A percentile compares a stretch with the other conserved stretches of the same genome.
Evolutionary conservation across 2,797 vertebrate species (phyloP).

Genomic region (Triplophysa bombifrons): DNA sequence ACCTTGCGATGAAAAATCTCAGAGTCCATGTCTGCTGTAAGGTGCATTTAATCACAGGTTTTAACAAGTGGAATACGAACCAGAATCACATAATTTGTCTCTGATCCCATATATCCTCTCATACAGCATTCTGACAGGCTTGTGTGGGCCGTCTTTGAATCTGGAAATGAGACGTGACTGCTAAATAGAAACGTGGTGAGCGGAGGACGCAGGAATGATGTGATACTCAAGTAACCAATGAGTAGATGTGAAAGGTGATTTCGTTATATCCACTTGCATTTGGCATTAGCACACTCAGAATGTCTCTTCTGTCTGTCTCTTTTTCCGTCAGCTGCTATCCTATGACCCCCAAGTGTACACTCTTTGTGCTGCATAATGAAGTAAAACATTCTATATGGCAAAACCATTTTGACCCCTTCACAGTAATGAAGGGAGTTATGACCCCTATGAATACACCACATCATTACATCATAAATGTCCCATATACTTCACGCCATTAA

Average conservation of each 20-base stretch:
- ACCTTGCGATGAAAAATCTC: neutral
- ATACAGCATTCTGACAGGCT: constrained; percentile 8
- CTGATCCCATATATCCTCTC: constrained; percentile 17
- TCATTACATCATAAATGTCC: constrained; percentile 14
- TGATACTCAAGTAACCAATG: neutral
- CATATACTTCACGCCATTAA: constrained; percentile 20
- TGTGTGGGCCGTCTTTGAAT: neutral
- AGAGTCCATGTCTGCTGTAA: neutral
- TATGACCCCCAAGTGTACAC: neutral
- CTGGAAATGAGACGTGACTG: neutral
- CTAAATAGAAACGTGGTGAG: neutral
- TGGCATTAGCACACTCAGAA: constrained; percentile 10
- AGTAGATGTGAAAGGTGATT: constrained; percentile 17
- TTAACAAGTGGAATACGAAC: constrained; percentile 25
- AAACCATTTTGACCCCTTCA: constrained; percentile 12
- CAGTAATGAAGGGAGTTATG: constrained; percentile 15
- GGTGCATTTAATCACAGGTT: constrained; percentile 9
- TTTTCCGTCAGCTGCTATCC: neutral
- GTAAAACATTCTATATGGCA: neutral
- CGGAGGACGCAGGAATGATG: neutral
- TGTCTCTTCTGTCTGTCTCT: neutral
- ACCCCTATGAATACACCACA: neutral
- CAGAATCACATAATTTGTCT: constrained; percentile 24
- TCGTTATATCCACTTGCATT: constrained; percentile 7
- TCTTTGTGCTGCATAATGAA: neutral